Evolutionary conservation across 2,888 invertebrate genomes (phyloP).

Genomic region (Capitulum mitella): DNA sequence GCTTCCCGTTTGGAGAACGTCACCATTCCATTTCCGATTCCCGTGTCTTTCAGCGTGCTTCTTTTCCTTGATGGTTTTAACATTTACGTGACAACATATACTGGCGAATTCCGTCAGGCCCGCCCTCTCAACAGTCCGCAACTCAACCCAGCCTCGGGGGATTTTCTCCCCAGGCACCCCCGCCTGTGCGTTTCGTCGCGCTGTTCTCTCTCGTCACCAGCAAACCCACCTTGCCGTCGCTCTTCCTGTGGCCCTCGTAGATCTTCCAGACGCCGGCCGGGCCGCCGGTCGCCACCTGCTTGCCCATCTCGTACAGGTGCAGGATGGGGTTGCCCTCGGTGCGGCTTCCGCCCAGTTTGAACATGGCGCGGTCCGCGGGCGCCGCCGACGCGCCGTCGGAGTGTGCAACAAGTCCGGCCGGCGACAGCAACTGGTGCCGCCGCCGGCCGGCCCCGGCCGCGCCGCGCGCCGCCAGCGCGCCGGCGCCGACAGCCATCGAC

Average conservation of each 20-base stretch:
- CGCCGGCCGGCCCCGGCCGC: neutral
- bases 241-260: slow-evolving; percentile 78
- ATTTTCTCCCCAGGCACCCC: too few species aligned
- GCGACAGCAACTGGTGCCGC: neutral
- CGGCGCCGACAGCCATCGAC: neutral
- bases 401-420: neutral
- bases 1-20: too few species aligned
- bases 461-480: neutral
- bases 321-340: slow-evolving; percentile 61
- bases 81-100: too few species aligned
- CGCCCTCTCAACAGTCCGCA: too few species aligned
- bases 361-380: slow-evolving; percentile 21
- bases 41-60: too few species aligned
- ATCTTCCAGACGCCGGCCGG: slow-evolving; percentile 88
- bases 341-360: slow-evolving; percentile 26
- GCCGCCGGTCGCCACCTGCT: slow-evolving; percentile 69
- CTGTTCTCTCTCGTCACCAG: too few species aligned
- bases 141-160: too few species aligned
- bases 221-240: slow-evolving; percentile 73
- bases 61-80: too few species aligned
- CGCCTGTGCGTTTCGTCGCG: too few species aligned
- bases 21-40: too few species aligned
- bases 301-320: slow-evolving; percentile 78
- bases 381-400: neutral
- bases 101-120: too few species aligned